phyloP scores from a whole-genome alignment of 2,113 vertebrate species.

The Nestor notabilis region DNA sequence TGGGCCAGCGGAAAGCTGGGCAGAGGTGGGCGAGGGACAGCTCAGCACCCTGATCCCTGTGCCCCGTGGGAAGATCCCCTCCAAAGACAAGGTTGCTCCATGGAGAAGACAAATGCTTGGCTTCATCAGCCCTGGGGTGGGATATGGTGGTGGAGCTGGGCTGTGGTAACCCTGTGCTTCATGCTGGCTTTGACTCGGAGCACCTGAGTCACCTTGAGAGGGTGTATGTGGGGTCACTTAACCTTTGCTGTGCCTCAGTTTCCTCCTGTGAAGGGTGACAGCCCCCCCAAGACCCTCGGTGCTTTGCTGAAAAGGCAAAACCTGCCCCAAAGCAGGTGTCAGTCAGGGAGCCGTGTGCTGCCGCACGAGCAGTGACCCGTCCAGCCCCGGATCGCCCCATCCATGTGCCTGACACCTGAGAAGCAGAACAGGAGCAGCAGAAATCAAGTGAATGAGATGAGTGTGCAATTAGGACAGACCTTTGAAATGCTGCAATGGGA shows the following conservation, averaged over 20 bases:
- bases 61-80: neutral
- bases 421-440: neutral
- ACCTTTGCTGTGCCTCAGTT: neutral
- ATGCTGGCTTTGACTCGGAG: neutral
- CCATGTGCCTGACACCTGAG: neutral
- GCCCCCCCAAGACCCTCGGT: fast-evolving
- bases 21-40: neutral
- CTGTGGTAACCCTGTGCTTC: neutral
- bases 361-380: neutral
- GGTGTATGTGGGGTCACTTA: neutral
- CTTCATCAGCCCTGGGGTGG: fast-evolving
- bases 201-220: neutral
- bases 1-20: neutral
- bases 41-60: neutral
- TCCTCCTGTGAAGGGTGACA: neutral
- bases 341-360: fast-evolving
- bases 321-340: fast-evolving
- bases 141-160: neutral
- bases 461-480: neutral
- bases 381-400: neutral
- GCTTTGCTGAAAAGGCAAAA: neutral
- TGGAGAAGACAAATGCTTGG: neutral
- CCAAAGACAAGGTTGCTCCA: neutral
- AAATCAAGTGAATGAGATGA: constrained; percentile 59
- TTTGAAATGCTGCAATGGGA: neutral